Evolutionary conservation across 2,113 vertebrate genomes (phyloP).

Genomic region (Mola mola): DNA sequence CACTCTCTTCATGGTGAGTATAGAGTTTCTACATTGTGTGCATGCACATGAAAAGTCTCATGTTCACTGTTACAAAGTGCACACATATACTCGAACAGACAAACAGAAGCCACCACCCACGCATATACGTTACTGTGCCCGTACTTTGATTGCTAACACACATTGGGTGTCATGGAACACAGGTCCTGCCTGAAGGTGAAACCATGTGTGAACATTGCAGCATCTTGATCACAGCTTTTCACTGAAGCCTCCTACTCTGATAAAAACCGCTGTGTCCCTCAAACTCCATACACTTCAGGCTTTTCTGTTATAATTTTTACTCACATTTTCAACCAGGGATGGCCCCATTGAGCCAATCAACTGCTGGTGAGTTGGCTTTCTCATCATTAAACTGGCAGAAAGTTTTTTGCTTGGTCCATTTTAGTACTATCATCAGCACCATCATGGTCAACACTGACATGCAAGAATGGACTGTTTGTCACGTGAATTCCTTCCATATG

Average conservation of each 20-base stretch:
- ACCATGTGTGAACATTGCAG: neutral
- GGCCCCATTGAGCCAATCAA: neutral
- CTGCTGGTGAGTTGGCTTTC: too few species aligned
- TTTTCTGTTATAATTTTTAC: neutral
- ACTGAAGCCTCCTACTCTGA: too few species aligned
- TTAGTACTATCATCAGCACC: neutral
- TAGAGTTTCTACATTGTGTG: neutral
- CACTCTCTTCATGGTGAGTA: constrained; percentile 92
- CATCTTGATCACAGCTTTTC: neutral
- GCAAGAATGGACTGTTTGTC: constrained; percentile 17
- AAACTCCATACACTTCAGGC: too few species aligned
- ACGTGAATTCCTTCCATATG: constrained; percentile 30
- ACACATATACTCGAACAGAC: neutral
- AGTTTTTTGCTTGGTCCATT: neutral
- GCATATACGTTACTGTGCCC: constrained; percentile 13
- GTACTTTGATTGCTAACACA: constrained; percentile 13
- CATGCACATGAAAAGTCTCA: neutral
- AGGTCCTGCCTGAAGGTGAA: constrained; percentile 24
- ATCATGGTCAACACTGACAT: neutral
- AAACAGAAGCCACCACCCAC: constrained; percentile 36
- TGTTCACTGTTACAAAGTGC: constrained; percentile 4
- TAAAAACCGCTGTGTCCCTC: too few species aligned
- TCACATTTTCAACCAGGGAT: neutral
- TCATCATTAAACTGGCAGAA: too few species aligned
- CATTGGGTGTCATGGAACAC: constrained; percentile 11